These are phyloP conservation scores for Tipula unca DNA, from an alignment of 2,888 invertebrate species.

Conservation along the genomic window DNA sequence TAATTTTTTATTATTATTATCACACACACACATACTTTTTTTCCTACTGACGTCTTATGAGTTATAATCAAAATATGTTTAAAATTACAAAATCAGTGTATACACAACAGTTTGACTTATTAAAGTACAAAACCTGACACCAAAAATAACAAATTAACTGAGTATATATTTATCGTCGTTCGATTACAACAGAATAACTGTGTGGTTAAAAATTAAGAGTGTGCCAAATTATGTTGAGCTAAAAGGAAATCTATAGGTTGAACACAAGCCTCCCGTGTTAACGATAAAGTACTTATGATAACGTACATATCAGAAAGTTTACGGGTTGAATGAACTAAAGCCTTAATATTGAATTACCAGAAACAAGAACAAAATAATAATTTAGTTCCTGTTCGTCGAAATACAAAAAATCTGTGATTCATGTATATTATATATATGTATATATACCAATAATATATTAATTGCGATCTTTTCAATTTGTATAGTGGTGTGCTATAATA, in stretches of 20 bases:
- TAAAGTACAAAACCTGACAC: background rate
- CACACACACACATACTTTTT: background rate
- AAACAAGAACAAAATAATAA: background rate
- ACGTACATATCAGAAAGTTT: no score
- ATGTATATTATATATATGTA: background rate
- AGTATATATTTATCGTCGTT: background rate
- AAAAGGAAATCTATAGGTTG: background rate
- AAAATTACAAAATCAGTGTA: background rate
- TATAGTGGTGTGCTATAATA: background rate
- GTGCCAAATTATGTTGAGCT: background rate
- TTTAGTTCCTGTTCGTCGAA: background rate
- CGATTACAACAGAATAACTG: background rate
- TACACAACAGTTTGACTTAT: background rate
- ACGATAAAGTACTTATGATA: background rate
- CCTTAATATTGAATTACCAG: background rate
- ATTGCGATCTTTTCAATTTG: background rate
- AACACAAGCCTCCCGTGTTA: background rate
- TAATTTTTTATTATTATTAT: background rate
- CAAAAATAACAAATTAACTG: background rate
- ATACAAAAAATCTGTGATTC: background rate
- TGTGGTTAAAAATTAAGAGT: no score
- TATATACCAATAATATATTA: background rate
- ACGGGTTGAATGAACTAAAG: background rate
- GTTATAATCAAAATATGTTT: background rate
- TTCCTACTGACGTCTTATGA: background rate